Base-by-base conservation (phyloP, 2,888 invertebrate species). In the Drosophila quasianomalipes region DNA sequence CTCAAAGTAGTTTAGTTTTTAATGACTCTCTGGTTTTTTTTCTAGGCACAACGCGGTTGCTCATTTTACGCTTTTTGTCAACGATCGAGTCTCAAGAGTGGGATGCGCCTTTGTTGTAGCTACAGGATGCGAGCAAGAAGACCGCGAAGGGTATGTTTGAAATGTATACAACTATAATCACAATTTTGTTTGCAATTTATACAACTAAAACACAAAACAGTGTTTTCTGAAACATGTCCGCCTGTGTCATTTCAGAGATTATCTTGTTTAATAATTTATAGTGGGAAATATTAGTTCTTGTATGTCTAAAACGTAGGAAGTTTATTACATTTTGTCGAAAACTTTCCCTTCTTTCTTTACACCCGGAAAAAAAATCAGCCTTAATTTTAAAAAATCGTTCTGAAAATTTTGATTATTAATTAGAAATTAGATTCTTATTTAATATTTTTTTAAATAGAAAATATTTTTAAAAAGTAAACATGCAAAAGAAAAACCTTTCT, bases 51-150 rank as follows among this genome's bases (percentile, higher is more conserved):
- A 14, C 10, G 0, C 6, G 1, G 31, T 41, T 2, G 79, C 37
- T 0, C 80, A 90, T 31, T 78, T 87, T 31, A 41, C 82, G 6
- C 31, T 70, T 0, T 37, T 87, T 1, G 16, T 62, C 22, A 89
- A 22, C 37, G 87, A 87, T 70, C 89, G 80, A 0, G 72, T 80
- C 5, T 89, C 90, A 0, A 82, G 90, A 3, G 64, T 90, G n/a
- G 87, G 87, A 5, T 87, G 87, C 37, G 76, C 57, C 9, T n/a
- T 81, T 16, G 69, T 47, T 0, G 6, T 57, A 4, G 90, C 60
- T 6, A 57, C 31, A 0, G 10, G 70, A 28, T 90, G 86, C 22
- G 35, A 30, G 0, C 1, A n/a, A 4, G 7, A 3, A 1, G 0
- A 1, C 0, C 16, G 16, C 19, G 31, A 44, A 4, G 59, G 74